Conservation (phyloP, 2,888 invertebrate genomes). For the Microctonus brassicae region DNA sequence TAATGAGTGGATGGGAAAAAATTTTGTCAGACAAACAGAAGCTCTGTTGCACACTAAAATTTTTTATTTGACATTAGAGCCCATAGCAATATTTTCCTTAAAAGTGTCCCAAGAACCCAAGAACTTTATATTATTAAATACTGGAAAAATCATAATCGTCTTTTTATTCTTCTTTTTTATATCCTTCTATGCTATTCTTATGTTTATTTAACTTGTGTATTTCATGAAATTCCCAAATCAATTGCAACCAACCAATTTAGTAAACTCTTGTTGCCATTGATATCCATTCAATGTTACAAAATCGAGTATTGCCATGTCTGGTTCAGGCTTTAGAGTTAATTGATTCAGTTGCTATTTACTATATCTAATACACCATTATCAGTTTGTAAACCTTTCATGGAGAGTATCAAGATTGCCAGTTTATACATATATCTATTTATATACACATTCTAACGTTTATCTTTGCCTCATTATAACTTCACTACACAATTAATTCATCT, state of each 20-base stretch:
- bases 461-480: neutral
- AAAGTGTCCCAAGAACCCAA: neutral
- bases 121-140: neutral
- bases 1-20: neutral
- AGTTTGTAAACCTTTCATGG: neutral
- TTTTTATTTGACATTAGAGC: neutral
- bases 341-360: neutral
- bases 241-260: neutral
- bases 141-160: neutral
- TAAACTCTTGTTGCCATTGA: neutral
- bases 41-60: neutral
- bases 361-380: neutral
- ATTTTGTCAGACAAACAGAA: conserved; percentile 2
- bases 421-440: neutral
- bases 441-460: neutral
- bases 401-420: neutral
- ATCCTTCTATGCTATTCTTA: neutral
- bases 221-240: neutral
- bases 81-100: neutral
- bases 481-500: neutral
- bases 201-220: neutral
- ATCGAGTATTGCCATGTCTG: neutral
- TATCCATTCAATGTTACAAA: neutral
- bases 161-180: neutral
- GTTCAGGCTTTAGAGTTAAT: neutral